A percentile compares a stretch with the other conserved stretches of the same genome.
Evolutionary conservation across 2,113 vertebrate genomes (phyloP).

Genomic region (Chaetodon trifascialis): DNA sequence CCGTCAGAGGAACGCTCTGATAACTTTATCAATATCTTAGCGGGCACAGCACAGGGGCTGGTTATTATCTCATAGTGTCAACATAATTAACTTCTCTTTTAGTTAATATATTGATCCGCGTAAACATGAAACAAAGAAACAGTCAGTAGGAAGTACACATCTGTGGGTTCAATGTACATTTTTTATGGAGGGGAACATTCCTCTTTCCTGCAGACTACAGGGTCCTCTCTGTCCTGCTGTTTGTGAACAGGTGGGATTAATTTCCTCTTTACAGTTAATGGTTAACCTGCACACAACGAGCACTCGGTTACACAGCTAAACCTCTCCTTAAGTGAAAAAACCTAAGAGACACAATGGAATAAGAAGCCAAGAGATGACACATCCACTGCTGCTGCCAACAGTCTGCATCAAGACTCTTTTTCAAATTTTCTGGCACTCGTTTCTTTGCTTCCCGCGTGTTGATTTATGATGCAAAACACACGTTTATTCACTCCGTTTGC

Average conservation of each 20-base stretch:
- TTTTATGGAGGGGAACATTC: conserved; percentile 7
- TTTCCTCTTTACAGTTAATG: conserved; percentile 63
- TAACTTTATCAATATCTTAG: conserved; percentile 39
- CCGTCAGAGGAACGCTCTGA: conserved; percentile 31
- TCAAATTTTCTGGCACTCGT: not conserved
- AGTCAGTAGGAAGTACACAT: not conserved
- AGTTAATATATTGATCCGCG: conserved; percentile 52
- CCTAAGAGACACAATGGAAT: conserved; percentile 5
- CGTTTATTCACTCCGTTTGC: not conserved
- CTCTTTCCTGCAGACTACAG: conserved; percentile 26
- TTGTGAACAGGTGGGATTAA: conserved; percentile 20
- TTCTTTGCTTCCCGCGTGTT: not conserved
- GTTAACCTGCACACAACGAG: conserved; percentile 59
- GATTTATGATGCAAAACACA: not conserved
- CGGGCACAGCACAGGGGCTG: not conserved
- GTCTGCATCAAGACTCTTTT: not conserved
- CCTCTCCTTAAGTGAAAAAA: not conserved
- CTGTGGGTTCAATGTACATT: not conserved
- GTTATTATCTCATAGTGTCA: conserved; percentile 35
- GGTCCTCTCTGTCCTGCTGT: conserved; percentile 5
- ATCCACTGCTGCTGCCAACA: not conserved
- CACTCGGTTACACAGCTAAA: not conserved
- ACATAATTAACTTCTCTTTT: conserved; percentile 38
- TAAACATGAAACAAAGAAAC: conserved; percentile 26
- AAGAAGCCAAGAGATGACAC: not conserved